Evolutionary conservation across 2,113 vertebrate genomes (phyloP), one percentile per base, ranked within the genome.

Genomic region (Takifugu flavidus): DNA sequence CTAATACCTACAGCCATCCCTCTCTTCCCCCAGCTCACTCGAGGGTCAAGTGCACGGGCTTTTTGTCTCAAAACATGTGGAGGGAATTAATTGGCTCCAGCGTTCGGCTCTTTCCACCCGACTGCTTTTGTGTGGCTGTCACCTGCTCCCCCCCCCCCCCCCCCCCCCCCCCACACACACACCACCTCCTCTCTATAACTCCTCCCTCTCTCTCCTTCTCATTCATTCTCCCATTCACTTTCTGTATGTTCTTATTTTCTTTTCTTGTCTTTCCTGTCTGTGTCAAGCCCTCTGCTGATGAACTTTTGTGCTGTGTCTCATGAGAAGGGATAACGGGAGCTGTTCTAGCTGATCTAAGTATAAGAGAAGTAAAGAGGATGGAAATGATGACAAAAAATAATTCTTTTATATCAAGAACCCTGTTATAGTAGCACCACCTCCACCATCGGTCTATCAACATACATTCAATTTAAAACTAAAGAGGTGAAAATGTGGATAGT

Each of bases 21-120:
- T 81, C 77, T 75, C 62, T 62, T 69, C 66, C 72, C 60, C 74
- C 73, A 42, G 66, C 81, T 77, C 76, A 63, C 53, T 70, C 71
- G 79, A 77, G 83, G 83, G 83, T 88, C 83, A 88, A 83, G 82
- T 85, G 65, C 77, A 74, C 57, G 45, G 72, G 80, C 86, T 83
- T 87, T 39, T 87, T 86, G 86, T 87, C 84, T 86, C 72, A 79
- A 83, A 89, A 83, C 79, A 87, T 78, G 79, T 80, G 67, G 84
- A 78, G 75, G 79, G 78, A 84, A 86, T 86, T 87, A 86, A 88
- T 86, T 86, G 82, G 79, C 84, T 85, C 78, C 66, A 82, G 78
- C 74, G 53, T 79, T 83, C 78, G 80, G 75, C 79, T 80, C 72
- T 84, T 78, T 86, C 85, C 78, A 74, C 70, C 71, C 72, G 71